Evolutionary conservation across 2,888 invertebrate genomes (phyloP), one percentile per base, ranked within the genome.

Genomic region (Lacanobia wlatinum): DNA sequence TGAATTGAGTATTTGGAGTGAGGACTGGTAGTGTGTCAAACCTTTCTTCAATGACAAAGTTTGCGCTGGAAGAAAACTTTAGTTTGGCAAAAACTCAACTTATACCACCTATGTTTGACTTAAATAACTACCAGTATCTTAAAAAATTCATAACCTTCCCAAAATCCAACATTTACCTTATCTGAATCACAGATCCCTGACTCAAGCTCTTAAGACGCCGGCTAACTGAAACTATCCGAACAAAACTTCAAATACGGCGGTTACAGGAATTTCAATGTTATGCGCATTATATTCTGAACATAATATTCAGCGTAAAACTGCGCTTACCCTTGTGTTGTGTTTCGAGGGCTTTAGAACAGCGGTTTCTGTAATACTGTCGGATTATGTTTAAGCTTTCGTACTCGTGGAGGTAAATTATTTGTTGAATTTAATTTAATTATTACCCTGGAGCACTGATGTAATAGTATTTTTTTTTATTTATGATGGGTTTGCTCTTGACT

Each of bases 251-350:
- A 71, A 70, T 67, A 65, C 58, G 12, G n/a, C 59, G 55, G 52
- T 73, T 21, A 65, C 50, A 69, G 40, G 65, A 74, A 56, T 78
- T 56, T 60, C 63, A 78, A 76, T 72, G 67, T 64, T 76, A 82
- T 81, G 68, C 82, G 61, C 67, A 70, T 72, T 76, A 75, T 69
- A 76, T 76, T 70, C 77, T 82, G 74, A 70, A 83, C 76, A 82
- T 84, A 84, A 86, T 84, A 84, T 84, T 81, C 77, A 76, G 83
- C 80, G 83, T 71, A 84, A 84, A 84, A 86, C 83, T 88, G 84
- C 86, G 84, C 82, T 86, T 84, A 76, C 53, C 60, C 50, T 28
- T 60, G 80, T 56, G 58, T 43, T 10, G 28, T 9, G 28, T 55
- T 56, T 56, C 59, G 23, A 21, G 34, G 71, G n/a, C 61, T 76